A percentile compares a stretch with the other conserved stretches of the same genome.
phyloP scores from a whole-genome alignment of 1,140 invertebrate species.

The Theocolax elegans region DNA sequence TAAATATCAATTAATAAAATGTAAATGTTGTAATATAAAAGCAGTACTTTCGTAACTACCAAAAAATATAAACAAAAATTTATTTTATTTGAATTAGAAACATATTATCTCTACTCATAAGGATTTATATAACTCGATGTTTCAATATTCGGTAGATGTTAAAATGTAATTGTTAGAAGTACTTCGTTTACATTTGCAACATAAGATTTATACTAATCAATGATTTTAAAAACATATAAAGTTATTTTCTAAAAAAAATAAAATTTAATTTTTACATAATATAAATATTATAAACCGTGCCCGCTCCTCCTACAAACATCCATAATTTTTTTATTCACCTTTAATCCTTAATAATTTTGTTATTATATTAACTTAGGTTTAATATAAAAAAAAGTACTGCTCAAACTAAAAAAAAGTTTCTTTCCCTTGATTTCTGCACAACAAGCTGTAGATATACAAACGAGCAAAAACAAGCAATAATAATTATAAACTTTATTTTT shows the following conservation, averaged over 20 bases:
- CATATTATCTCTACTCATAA: too few relatives aligned
- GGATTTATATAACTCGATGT: background rate
- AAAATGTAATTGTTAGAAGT: background rate
- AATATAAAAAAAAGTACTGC: background rate
- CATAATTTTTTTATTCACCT: slow-evolving; percentile 38
- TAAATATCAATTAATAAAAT: slow-evolving; percentile 11
- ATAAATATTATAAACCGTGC: slow-evolving; percentile 18
- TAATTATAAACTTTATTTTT: background rate
- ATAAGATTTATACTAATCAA: slow-evolving; percentile 4
- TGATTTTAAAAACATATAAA: background rate
- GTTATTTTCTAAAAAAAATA: slow-evolving; percentile 5
- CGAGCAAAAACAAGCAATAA: slow-evolving; percentile 1
- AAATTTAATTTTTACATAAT: slow-evolving; percentile 4
- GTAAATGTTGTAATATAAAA: too few relatives aligned
- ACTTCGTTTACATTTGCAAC: background rate
- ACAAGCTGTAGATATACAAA: slow-evolving; percentile 5
- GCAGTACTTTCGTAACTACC: background rate
- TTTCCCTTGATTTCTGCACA: background rate
- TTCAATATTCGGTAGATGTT: too few relatives aligned
- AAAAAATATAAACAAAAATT: slow-evolving; percentile 10
- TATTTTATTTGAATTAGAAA: background rate
- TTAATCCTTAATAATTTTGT: slow-evolving; percentile 2
- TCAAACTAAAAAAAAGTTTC: slow-evolving; percentile 2
- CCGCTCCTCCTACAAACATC: slow-evolving; percentile 18
- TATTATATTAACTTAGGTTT: background rate